phyloP scores from a whole-genome alignment of 2,888 invertebrate species.

The Polietes domitor region DNA sequence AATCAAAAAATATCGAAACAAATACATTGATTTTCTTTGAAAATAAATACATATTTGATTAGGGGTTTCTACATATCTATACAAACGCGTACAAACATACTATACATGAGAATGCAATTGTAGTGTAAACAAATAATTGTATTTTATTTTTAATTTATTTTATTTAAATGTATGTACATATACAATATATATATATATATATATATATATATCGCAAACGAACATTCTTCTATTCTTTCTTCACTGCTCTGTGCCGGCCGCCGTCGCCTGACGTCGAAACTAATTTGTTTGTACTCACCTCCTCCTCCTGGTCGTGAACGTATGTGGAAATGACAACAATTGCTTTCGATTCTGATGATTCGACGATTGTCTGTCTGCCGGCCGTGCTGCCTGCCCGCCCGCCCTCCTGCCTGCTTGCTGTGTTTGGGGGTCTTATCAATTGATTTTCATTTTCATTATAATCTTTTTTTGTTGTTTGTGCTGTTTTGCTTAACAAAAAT shows the following conservation, averaged over 20 bases:
- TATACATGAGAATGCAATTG: conserved; percentile 52
- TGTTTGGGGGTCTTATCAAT: background rate
- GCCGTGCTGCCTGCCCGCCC: too few relatives aligned
- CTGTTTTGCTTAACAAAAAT: background rate
- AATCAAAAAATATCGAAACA: conserved; percentile 8
- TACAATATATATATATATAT: background rate
- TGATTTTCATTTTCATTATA: background rate
- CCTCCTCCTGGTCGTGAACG: background rate
- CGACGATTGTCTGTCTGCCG: background rate
- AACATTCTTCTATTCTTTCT: background rate
- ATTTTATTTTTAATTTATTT: conserved; percentile 24
- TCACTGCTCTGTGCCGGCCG: background rate
- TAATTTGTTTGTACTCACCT: background rate
- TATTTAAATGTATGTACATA: conserved; percentile 10
- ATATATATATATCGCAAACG: too few relatives aligned
- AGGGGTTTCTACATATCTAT: background rate
- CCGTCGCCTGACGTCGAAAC: background rate
- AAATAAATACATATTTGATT: conserved; percentile 11
- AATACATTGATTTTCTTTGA: conserved; percentile 42
- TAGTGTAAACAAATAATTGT: conserved; percentile 52
- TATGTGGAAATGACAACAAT: background rate
- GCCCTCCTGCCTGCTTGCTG: background rate
- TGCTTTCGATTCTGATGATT: conserved; percentile 1
- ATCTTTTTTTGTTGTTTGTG: background rate
- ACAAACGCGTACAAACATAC: too few relatives aligned